Evolutionary conservation across 2,888 invertebrate genomes (phyloP), one percentile per base, ranked within the genome.

Genomic region (Brachyopa scutellaris): DNA sequence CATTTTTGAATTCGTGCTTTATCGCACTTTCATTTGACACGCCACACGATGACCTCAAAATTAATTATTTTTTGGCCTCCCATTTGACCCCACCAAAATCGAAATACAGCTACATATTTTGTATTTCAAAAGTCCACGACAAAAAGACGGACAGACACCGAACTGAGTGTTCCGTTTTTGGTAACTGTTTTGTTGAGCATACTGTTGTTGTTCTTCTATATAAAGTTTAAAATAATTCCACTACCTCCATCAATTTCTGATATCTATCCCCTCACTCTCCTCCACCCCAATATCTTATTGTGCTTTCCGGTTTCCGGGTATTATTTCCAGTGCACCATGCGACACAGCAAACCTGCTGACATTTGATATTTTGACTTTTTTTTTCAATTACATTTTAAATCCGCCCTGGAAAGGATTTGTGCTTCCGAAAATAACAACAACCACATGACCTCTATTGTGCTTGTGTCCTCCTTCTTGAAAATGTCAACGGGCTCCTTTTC

Each of bases 401-500:
- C 64, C 59, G 21, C 57, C 31, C 55, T 51, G 45, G 62, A 80
- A 64, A 31, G 61, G 53, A 74, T 64, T 49, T 42, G 23, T 62
- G 69, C 31, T 61, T 70, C 6, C 64, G 42, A 64, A 51, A 59
- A 59, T 36, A 70, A 61, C 76, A 64, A 64, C 76, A 45, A 66
- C 64, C 70, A 40, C 53, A 64, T 70, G 70, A 82, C 76, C 64
- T 76, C 61, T 66, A 59, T 70, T 64, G 49, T 66, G 47, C n/a
- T 38, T 62, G n/a, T 57, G 26, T 26, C 26, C 11, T 19, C 31
- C 11, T 51, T 3, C 8, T 9, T 45, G 53, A 77, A 77, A 53
- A 59, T 64, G 70, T 77, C 80, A 76, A 69, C 64, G 57, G 36
- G 31, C 40, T 76, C 53, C 77, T 77, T 66, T 82, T 82, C 70